These are phyloP conservation scores for Phoenicopterus ruber DNA, from an alignment of 2,113 vertebrate species.

Conservation along the genomic window DNA sequence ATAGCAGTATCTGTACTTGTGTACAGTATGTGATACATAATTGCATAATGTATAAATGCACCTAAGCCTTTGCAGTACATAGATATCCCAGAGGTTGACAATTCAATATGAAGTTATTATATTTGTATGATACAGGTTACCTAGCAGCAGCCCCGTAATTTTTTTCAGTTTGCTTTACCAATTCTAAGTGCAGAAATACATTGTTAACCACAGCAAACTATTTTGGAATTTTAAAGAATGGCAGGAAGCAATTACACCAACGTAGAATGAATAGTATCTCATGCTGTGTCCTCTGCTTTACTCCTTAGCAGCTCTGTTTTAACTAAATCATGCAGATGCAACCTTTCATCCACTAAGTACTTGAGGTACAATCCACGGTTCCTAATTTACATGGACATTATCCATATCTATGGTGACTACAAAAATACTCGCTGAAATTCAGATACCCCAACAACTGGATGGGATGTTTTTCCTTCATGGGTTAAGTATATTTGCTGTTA, in stretches of 20 bases:
- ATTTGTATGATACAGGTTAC: conserved; percentile 22
- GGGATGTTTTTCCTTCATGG: background rate
- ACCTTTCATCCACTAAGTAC: background rate
- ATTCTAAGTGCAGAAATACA: background rate
- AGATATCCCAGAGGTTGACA: background rate
- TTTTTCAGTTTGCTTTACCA: background rate
- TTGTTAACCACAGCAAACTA: background rate
- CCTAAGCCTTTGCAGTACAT: conserved; percentile 1
- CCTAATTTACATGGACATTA: background rate
- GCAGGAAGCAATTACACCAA: background rate
- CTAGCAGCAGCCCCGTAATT: background rate
- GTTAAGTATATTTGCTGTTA: background rate
- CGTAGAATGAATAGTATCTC: background rate
- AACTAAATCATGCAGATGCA: background rate
- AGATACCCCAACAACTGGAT: background rate
- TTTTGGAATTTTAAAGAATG: background rate
- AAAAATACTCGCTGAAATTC: background rate
- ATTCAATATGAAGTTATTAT: background rate
- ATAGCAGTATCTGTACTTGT: conserved; percentile 8
- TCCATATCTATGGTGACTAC: background rate
- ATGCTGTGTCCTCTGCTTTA: conserved; percentile 2
- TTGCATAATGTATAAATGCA: background rate
- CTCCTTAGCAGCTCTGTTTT: background rate
- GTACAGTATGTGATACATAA: background rate
- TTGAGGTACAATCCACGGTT: background rate